Base-by-base conservation (phyloP, 2,113 vertebrate species). In the Phylloscopus whistleri region DNA sequence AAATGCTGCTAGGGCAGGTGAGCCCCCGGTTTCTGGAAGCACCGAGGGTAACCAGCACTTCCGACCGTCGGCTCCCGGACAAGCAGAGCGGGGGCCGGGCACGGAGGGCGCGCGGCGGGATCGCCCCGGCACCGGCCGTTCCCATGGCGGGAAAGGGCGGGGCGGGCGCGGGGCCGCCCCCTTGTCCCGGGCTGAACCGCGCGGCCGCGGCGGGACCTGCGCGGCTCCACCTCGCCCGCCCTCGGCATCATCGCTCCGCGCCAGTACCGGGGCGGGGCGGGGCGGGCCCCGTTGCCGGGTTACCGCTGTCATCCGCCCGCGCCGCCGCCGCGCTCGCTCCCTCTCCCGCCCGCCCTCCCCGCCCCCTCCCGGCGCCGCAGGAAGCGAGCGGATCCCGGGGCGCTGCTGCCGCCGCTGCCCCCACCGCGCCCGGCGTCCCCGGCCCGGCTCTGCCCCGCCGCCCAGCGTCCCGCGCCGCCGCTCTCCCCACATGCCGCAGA, bases 221-320 rank as follows among this genome's bases (percentile, higher is more conserved):
- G 17, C 24, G 39, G 80, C 58, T n/a, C 78, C 75, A 26, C 78
- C 37, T 39, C 46, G 82, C 58, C 74, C 58, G 48, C 43, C 67
- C 5, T 8, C 7, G 31, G 84, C 92, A 85, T 96, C 94, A 97
- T 92, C 76, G 22, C 7, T 16, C 8, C 43, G 96, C 95, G 96
- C 85, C 94, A 31, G 33, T 49, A 20, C 43, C n/a, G n/a, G n/a
- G n/a, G n/a, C 39, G 75, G 53, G 67, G 44, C 23, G 62, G 56
- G 85, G 85, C 43, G 76, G 93, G 55, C 82, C 78, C 60, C 67
- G 97, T 97, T 97, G 96, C 97, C 31, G 77, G 92, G 97, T 93
- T 88, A 96, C 97, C 84, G 60, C 79, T 90, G 95, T 97, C 94
- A 97, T 97, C 88, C 39, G 41, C 31, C 72, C 82, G 96, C 96